These are phyloP conservation scores for Lysandra bellargus DNA, from an alignment of 2,888 invertebrate species.

Conservation along the genomic window DNA sequence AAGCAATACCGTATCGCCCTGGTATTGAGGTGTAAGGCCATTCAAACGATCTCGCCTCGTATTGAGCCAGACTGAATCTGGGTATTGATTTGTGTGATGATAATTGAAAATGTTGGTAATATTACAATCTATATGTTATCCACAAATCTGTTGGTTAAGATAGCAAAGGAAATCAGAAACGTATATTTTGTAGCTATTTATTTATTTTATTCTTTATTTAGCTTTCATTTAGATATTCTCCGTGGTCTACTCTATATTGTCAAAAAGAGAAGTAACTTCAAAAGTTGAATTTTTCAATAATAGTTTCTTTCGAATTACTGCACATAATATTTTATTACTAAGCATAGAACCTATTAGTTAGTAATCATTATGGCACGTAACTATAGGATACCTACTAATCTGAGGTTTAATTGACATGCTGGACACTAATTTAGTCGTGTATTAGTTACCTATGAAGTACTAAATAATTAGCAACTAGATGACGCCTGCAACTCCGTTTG, in stretches of 20 bases:
- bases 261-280: no score
- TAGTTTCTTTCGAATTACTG: no score
- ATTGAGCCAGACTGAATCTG: conserved; percentile 55
- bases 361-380: background rate
- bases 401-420: background rate
- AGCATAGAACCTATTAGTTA: background rate
- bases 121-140: background rate
- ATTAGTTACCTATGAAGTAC: background rate
- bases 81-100: conserved; percentile 19
- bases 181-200: no score
- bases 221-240: no score
- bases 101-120: background rate
- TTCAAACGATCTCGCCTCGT: conserved; percentile 69
- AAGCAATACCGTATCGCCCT: conserved; percentile 56
- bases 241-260: no score
- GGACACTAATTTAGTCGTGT: background rate
- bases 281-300: no score
- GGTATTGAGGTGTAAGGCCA: conserved; percentile 63
- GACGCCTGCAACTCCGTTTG: no score
- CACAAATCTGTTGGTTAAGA: no score
- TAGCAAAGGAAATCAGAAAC: no score
- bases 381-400: background rate
- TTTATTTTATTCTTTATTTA: no score
- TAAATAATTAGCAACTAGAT: background rate
- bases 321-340: background rate